A percentile compares a stretch with the other conserved stretches of the same genome.
Conservation (phyloP, 2,797 vertebrate species). For the Acanthiza pusilla region DNA sequence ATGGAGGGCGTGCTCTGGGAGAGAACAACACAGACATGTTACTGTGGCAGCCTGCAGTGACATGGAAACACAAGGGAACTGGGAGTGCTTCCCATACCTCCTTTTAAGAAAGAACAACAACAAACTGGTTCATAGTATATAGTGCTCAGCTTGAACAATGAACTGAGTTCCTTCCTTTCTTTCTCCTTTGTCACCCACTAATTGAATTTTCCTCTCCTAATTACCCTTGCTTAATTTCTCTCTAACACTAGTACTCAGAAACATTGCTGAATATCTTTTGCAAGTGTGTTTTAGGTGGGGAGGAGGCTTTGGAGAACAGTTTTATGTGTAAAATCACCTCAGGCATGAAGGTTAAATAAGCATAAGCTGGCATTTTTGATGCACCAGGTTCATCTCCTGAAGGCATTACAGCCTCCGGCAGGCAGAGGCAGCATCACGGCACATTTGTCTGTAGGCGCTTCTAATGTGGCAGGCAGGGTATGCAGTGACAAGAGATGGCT, state of each 20-base stretch:
- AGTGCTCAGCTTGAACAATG: background rate
- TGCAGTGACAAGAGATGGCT: background rate
- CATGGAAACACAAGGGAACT: background rate
- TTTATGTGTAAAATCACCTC: background rate
- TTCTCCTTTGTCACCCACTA: background rate
- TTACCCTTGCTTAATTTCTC: background rate
- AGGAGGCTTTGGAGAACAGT: background rate
- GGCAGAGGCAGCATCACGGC: background rate
- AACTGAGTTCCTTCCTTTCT: slow-evolving; percentile 22
- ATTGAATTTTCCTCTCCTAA: slow-evolving; percentile 22
- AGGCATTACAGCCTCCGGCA: background rate
- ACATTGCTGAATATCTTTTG: background rate
- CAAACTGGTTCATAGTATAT: background rate
- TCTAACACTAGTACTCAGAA: background rate
- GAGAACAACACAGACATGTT: background rate
- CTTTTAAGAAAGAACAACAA: background rate
- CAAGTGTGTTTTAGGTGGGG: background rate
- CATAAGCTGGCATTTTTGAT: background rate
- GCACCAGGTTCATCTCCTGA: background rate
- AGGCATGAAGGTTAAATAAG: background rate
- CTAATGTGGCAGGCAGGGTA: background rate
- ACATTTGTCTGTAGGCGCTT: background rate
- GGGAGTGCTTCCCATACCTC: background rate
- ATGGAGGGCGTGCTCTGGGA: background rate
- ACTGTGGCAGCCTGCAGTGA: background rate